Percentiles rank a stretch among this genome's conserved stretches.
These are phyloP conservation scores for Eupsilia transversa DNA, from an alignment of 2,888 invertebrate species.

Conservation along the genomic window DNA sequence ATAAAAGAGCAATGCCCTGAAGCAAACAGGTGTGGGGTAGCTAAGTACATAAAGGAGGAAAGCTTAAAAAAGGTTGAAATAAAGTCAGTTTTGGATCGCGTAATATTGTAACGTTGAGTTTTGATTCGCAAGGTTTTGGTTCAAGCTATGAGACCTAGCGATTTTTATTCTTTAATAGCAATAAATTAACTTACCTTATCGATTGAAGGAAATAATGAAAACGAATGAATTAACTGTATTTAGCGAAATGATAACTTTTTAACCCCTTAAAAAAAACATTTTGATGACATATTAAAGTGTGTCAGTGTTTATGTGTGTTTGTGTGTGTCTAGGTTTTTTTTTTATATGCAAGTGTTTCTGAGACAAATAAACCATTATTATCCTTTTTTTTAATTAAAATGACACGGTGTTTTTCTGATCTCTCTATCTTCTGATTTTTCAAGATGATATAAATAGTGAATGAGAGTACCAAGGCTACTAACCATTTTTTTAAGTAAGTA, in stretches of 20 bases:
- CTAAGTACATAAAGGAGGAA: slow-evolving; percentile 87
- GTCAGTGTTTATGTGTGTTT: too few species aligned
- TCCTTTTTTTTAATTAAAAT: background rate
- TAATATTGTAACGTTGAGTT: slow-evolving; percentile 84
- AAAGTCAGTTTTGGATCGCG: slow-evolving; percentile 83
- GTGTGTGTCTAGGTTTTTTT: too few species aligned
- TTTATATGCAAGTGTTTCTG: background rate
- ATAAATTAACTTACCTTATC: too few species aligned
- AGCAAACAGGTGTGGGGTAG: slow-evolving; percentile 87
- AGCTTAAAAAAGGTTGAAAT: slow-evolving; percentile 87
- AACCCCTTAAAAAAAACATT: too few species aligned
- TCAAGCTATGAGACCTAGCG: slow-evolving; percentile 58
- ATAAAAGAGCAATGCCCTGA: slow-evolving; percentile 84
- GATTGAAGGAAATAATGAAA: too few species aligned
- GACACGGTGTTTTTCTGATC: background rate
- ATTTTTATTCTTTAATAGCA: background rate
- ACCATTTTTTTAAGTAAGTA: background rate
- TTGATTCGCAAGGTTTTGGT: slow-evolving; percentile 74
- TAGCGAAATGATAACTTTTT: too few species aligned
- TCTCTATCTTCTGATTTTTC: too few species aligned
- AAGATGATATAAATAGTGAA: background rate
- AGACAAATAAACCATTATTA: background rate
- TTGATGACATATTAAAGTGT: too few species aligned
- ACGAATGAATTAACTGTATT: too few species aligned
- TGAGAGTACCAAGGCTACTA: background rate